These are phyloP conservation scores for Temnothorax unifasciatus DNA, from an alignment of 2,888 invertebrate genomes.

Conservation along the genomic window DNA sequence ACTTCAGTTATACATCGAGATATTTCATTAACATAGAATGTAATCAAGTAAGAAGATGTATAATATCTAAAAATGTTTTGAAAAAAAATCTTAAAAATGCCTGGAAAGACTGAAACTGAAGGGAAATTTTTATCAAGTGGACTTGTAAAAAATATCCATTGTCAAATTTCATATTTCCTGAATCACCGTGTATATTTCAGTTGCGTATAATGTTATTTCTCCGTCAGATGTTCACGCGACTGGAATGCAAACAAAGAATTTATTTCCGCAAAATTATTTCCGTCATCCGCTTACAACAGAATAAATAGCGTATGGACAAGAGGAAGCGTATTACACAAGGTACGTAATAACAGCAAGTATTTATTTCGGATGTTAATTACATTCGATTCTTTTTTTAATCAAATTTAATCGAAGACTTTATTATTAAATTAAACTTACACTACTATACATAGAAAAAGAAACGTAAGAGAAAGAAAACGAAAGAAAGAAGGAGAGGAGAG, in stretches of 20 bases:
- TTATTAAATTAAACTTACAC: neutral
- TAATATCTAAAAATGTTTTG: neutral
- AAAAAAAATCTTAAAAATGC: neutral
- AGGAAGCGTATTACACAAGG: neutral
- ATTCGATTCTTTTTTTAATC: neutral
- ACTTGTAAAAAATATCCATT: neutral
- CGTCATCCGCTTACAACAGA: slow-evolving; percentile 6
- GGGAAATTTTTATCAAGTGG: neutral
- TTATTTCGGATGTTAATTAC: slow-evolving; percentile 15
- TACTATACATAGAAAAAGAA: neutral
- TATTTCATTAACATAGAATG: neutral
- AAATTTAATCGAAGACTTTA: slow-evolving; percentile 8
- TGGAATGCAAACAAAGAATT: slow-evolving; percentile 46
- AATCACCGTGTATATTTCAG: slow-evolving; percentile 24
- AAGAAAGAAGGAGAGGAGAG: neutral
- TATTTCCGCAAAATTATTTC: slow-evolving; percentile 47
- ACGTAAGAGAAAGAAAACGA: neutral
- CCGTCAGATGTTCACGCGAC: slow-evolving; percentile 15
- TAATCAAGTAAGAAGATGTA: neutral
- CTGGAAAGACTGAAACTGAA: neutral
- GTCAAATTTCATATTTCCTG: neutral
- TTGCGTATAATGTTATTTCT: neutral
- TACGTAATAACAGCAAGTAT: slow-evolving; percentile 18
- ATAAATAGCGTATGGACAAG: slow-evolving; percentile 23
- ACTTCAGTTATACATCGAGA: neutral